Evolutionary conservation across 2,797 vertebrate species (phyloP), one percentile per base, ranked within the genome.

Genomic region (Fratercula arctica): DNA sequence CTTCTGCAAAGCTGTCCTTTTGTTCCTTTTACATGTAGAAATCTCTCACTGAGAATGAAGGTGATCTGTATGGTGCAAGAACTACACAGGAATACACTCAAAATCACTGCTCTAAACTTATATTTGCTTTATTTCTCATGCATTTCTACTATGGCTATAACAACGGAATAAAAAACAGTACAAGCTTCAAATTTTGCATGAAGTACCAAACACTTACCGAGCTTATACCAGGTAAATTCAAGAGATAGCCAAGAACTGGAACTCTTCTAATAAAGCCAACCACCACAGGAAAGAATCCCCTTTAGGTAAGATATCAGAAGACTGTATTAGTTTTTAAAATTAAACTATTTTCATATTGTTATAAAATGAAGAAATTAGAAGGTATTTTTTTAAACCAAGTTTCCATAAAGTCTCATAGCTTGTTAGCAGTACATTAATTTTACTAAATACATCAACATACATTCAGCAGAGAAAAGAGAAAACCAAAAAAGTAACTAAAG

Each of bases 191-290:
- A 39, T 81, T 87, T 46, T 87, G 31, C 72, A 88, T 48, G 35
- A 89, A 93, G 41, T 68, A 80, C 25, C 5, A 10, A 87, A 89
- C 75, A 99, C 99, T 99, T 98, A 99, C 99, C 96, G 98, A 98
- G 93, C 99, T 99, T 97, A 99, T 99, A 98, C 99, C 99, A 37
- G 99, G 99, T 95, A 99, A 98, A 98, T 99, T 99, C 86, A 99
- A 98, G 93, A 99, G 97, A 41, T 98, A 99, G 46, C 99, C 99
- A 9, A 99, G 98, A 66, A 99, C 97, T 26, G 99, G 99, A 88
- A 99, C 98, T 98, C 99, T 99, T 97, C 99, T 98, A 97, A 99
- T 99, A 96, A 99, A 99, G 91, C 99, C 99, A 45, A 99, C 90
- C 2, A 99, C 98, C 67, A 99, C 99, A 61, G 99, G 99, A 96